Conservation (phyloP, 2,113 vertebrate species). For the Nanger granti region DNA sequence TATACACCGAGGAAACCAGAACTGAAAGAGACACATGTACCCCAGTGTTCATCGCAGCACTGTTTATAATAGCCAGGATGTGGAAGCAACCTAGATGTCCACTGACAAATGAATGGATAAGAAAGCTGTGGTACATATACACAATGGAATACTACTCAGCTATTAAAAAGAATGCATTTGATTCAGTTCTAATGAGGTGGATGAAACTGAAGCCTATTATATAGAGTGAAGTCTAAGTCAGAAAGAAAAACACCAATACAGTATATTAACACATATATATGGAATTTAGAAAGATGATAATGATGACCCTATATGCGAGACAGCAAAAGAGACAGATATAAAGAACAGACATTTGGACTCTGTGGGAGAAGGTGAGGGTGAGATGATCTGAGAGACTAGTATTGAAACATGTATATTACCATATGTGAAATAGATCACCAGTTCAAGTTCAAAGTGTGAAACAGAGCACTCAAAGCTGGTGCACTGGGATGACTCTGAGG, state of each 20-base stretch:
- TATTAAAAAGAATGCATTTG: neutral
- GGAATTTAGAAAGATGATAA: neutral
- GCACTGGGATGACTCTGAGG: neutral
- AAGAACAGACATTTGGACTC: neutral
- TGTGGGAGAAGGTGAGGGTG: neutral
- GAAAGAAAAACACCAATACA: neutral
- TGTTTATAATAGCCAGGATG: neutral
- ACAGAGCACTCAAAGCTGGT: neutral
- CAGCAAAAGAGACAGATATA: neutral
- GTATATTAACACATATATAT: neutral
- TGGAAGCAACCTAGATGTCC: neutral
- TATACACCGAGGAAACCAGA: neutral
- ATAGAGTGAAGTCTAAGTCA: neutral
- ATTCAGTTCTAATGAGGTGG: neutral
- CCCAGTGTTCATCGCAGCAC: neutral
- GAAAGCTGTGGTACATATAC: neutral
- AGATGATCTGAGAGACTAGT: neutral
- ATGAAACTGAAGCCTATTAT: neutral
- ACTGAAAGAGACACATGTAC: neutral
- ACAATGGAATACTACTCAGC: neutral
- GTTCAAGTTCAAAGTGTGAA: neutral
- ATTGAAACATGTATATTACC: neutral
- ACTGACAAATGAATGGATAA: neutral
- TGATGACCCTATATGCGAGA: neutral
- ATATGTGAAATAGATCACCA: neutral